These are phyloP conservation scores for Celastrina argiolus DNA, from an alignment of 2,888 invertebrate genomes.

Conservation along the genomic window DNA sequence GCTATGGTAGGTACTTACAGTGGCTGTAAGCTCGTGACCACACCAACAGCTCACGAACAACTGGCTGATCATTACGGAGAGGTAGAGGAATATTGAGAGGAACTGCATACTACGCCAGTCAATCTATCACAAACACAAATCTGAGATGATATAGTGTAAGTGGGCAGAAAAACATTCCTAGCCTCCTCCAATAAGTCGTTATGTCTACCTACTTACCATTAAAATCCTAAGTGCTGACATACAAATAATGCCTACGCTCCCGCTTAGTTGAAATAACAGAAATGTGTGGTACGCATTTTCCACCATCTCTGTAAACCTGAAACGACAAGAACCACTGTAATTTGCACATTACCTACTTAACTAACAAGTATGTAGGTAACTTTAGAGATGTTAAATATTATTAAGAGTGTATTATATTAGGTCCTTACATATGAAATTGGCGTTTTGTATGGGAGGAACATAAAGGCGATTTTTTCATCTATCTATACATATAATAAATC, in stretches of 20 bases:
- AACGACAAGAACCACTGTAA: constrained; percentile 29
- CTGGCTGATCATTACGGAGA: constrained; percentile 71
- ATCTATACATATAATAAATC: too few relatives aligned
- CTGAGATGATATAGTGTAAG: neutral
- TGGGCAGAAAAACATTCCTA: neutral
- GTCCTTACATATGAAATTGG: too few relatives aligned
- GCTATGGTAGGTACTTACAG: constrained; percentile 41
- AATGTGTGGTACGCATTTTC: constrained; percentile 70
- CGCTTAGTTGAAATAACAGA: constrained; percentile 72
- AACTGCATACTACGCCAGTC: constrained; percentile 66
- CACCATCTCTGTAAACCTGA: constrained; percentile 62
- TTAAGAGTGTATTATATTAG: too few relatives aligned
- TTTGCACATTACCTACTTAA: too few relatives aligned
- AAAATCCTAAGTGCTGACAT: constrained; percentile 63
- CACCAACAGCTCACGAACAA: constrained; percentile 75
- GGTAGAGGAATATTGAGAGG: constrained; percentile 55
- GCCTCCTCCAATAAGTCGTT: neutral
- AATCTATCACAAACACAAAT: constrained; percentile 40
- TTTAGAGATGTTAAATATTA: too few relatives aligned
- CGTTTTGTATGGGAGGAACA: too few relatives aligned
- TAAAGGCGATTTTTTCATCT: too few relatives aligned
- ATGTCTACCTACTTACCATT: constrained; percentile 58
- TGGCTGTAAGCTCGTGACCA: constrained; percentile 71
- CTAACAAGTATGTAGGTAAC: neutral
- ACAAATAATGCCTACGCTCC: constrained; percentile 68